Base-by-base conservation (phyloP, 1,140 invertebrate species). In the Psix sp. region DNA sequence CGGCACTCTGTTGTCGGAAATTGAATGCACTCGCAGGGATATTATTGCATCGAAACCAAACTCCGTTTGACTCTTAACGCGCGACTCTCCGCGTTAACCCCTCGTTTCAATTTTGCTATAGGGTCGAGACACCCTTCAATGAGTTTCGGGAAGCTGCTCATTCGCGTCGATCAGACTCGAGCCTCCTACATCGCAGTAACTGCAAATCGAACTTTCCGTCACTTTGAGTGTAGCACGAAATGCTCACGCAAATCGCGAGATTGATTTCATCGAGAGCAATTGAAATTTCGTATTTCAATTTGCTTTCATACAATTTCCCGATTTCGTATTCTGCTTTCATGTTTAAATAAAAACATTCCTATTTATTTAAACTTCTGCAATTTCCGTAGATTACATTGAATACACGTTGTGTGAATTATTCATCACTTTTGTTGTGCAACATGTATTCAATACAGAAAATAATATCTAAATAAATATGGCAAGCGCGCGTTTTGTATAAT, bases 31-130 rank as follows among this genome's bases (percentile, higher is more conserved):
- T 75, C 76, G 65, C 74, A 59, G 60, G 68, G 70, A 75, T 77
- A 77, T 77, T 77, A 77, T 77, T 77, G 73, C 76, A 76, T 75
- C 63, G 67, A 77, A 77, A 67, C 71, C 76, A 74, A 75, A 73
- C 60, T 66, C 70, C 65, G 67, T 70, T 62, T 77, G 72, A 77
- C 72, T 77, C 68, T 77, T 77, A 75, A 77, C 68, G 67, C 68
- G 67, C 68, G 57, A 57, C 63, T 67, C 62, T 65, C 65, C 51
- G 46, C 70, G 70, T 74, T 65, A 67, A 76, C 60, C 74, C 66
- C 76, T 77, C 72, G 76, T 75, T 77, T 75, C 76, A 75, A 77
- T 77, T 75, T 71, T 74, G 72, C 68, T 73, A 59, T 63, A 75
- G 68, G 73, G 73, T 21, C 56, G 62, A 71, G 67, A 63, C 54